Evolutionary conservation across 2,113 vertebrate species (phyloP).

Genomic region (Coracopsis vasa): DNA sequence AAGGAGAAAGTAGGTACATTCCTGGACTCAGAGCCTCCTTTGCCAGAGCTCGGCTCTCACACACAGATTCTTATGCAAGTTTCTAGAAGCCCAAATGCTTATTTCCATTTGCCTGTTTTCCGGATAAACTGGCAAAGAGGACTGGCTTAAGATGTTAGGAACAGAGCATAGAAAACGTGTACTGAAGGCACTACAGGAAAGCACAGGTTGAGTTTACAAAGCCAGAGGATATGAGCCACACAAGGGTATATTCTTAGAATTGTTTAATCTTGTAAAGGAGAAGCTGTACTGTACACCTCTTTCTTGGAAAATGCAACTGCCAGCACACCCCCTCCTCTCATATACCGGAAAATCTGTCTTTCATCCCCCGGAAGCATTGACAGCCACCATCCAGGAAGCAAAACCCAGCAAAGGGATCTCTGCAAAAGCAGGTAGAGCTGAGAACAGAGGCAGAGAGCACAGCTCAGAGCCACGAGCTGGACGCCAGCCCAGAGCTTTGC

Average conservation of each 20-base stretch:
- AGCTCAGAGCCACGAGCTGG: not conserved
- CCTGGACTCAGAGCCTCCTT: slow-evolving; percentile 35
- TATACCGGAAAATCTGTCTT: slow-evolving; percentile 35
- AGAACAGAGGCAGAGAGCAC: not conserved
- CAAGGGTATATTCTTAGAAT: slow-evolving; percentile 65
- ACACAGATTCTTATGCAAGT: slow-evolving; percentile 34
- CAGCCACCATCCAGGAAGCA: slow-evolving; percentile 18
- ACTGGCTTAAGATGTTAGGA: slow-evolving; percentile 10
- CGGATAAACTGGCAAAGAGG: not conserved
- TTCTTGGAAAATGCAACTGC: slow-evolving; percentile 62
- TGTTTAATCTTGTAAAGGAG: slow-evolving; percentile 58
- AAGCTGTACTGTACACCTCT: slow-evolving; percentile 54
- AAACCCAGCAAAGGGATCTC: not conserved
- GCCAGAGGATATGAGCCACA: slow-evolving; percentile 33
- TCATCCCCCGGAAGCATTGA: slow-evolving; percentile 4
- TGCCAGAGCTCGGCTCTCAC: not conserved
- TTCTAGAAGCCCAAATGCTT: slow-evolving; percentile 15
- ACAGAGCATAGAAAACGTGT: slow-evolving; percentile 3
- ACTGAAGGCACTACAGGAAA: slow-evolving; percentile 14
- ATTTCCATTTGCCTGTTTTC: slow-evolving; percentile 46
- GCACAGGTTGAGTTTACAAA: slow-evolving; percentile 35
- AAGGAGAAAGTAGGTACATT: slow-evolving; percentile 60
- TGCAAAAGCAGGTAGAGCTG: slow-evolving; percentile 23
- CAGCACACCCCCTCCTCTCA: slow-evolving; percentile 23
- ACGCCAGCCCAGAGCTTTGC: not conserved